phyloP scores from a whole-genome alignment of 2,113 vertebrate genomes.

The Himantopus leucocephalus region DNA sequence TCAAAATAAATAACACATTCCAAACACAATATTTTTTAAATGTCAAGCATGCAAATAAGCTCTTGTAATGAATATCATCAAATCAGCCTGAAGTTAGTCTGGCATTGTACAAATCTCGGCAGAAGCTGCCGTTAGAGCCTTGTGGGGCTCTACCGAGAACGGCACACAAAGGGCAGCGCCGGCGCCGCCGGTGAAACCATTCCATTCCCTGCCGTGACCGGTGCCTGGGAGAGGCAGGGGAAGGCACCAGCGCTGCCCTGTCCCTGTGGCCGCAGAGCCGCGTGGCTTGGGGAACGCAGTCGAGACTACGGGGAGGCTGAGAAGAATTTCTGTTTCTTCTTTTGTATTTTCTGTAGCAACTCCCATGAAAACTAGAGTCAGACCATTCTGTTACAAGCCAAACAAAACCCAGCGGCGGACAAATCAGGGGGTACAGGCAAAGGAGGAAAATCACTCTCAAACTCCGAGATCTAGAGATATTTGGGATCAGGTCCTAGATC shows the following conservation, averaged over 20 bases:
- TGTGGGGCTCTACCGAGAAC: not conserved
- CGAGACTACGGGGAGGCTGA: no score
- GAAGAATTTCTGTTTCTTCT: not conserved
- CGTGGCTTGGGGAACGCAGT: no score
- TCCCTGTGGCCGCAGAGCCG: no score
- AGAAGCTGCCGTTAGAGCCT: not conserved
- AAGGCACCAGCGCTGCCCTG: no score
- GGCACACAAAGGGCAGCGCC: not conserved
- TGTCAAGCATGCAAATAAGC: slow-evolving; percentile 70
- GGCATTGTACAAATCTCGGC: not conserved
- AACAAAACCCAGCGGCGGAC: not conserved
- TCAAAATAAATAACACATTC: slow-evolving; percentile 70
- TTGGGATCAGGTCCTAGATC: not conserved
- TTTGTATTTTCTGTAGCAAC: not conserved
- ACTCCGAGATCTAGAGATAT: not conserved
- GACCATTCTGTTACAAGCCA: not conserved
- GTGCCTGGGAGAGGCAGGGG: no score
- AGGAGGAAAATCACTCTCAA: not conserved
- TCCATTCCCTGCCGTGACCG: not conserved
- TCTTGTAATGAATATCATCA: not conserved
- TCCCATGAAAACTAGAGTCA: not conserved
- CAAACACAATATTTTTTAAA: slow-evolving; percentile 65
- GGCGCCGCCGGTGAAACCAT: not conserved
- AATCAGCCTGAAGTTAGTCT: slow-evolving; percentile 43
- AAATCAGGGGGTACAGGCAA: not conserved